Evolutionary conservation across 1,140 invertebrate genomes (phyloP), one percentile per base, ranked within the genome.

Genomic region (Cepaea nemoralis): DNA sequence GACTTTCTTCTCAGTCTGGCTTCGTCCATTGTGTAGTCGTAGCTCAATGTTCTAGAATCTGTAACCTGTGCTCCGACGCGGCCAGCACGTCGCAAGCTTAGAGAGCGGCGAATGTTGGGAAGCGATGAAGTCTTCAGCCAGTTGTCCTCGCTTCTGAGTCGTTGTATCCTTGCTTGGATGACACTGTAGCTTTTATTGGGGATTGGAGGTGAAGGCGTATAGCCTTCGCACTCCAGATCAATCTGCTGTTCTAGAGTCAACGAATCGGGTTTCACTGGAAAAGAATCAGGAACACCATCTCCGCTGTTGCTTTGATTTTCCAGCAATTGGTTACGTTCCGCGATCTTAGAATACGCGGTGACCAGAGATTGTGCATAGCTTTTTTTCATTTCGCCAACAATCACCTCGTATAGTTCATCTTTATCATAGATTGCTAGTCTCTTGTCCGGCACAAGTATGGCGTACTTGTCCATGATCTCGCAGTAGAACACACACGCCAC

Each of bases 381-480:
- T 67, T 88, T 88, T 66, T 88, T 85, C 76, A 89, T 88, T 59
- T 88, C 86, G 14, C 83, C 81, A 5, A 89, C 85, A 3, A 89
- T 86, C 80, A 88, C 84, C 50, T 88, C 83, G 77, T 88, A 87
- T 22, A 89, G 66, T 45, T 85, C 84, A 35, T 86, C 79, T 50
- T 85, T 87, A 48, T 80, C 85, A n/a, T 83, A 63, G 16, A 76
- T 67, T 19, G 76, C 80, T 1, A 73, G 66, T 14, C 83, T 80
- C n/a, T 80, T 83, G 42, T 85, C 83, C 70, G 87, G 86, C 80
- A 88, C 50, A 45, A 89, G 82, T 55, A 84, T 84, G 19, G 87
- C 83, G 77, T 88, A 89, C 55, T 87, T 85, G 70, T 89, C 88
- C 78, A 87, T 86, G 35, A 89, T 88, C 85, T 89, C 88, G 83